These are phyloP conservation scores for Falco columbarius DNA, from an alignment of 2,797 vertebrate genomes.

Conservation along the genomic window DNA sequence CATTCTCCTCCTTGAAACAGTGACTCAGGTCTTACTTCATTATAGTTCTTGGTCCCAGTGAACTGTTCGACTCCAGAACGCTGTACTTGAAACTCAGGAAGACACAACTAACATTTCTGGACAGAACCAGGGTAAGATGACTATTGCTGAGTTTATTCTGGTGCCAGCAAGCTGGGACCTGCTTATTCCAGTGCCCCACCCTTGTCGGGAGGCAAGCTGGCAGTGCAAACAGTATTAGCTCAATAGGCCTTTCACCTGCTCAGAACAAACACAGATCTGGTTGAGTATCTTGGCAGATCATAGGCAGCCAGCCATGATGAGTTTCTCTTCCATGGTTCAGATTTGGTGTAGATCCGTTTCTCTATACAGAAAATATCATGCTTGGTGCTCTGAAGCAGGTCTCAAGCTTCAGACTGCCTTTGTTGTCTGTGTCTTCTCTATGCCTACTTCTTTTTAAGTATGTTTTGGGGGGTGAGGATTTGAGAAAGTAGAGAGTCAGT, in stretches of 20 bases:
- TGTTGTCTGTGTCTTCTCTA: not conserved
- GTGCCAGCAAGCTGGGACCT: not conserved
- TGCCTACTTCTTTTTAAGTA: not conserved
- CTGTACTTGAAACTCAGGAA: not conserved
- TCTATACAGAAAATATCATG: not conserved
- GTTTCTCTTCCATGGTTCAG: not conserved
- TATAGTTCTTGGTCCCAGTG: not conserved
- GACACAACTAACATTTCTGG: not conserved
- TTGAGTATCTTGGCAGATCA: not conserved
- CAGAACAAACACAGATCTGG: not conserved
- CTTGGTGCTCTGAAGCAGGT: not conserved
- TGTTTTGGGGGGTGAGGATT: not conserved
- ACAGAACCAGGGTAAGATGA: not conserved
- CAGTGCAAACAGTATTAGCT: not conserved
- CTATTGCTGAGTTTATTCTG: not conserved
- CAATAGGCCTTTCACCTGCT: conserved; percentile 23
- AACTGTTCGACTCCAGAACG: not conserved
- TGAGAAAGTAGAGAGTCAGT: not conserved
- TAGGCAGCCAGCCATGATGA: not conserved
- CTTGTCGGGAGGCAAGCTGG: not conserved
- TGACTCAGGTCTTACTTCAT: not conserved
- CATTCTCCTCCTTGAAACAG: not conserved
- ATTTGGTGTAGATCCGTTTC: not conserved
- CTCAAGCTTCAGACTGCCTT: not conserved
- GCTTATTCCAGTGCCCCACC: conserved; percentile 11